These are phyloP conservation scores for Camponotus fellah DNA, from an alignment of 2,888 invertebrate species.

Conservation along the genomic window DNA sequence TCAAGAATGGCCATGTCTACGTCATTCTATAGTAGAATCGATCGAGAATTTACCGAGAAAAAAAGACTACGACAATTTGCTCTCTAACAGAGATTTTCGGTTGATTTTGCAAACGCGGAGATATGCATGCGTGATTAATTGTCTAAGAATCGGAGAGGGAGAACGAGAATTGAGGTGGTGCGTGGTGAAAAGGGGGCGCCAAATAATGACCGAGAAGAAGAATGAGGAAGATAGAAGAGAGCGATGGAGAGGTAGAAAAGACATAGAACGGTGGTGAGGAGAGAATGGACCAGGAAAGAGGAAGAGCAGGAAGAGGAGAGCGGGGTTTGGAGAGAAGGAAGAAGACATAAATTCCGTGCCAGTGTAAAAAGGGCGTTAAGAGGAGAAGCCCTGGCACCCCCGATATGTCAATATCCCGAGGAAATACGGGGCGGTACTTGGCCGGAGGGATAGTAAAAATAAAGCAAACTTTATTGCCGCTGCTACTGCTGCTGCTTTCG, in stretches of 20 bases:
- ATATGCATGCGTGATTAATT: constrained; percentile 75
- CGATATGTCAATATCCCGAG: constrained; percentile 81
- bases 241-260: constrained; percentile 35
- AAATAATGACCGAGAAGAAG: constrained; percentile 22
- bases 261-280: constrained; percentile 52
- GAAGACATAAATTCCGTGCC: constrained; percentile 79
- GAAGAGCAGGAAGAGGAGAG: constrained; percentile 11
- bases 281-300: constrained; percentile 15
- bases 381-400: constrained; percentile 76
- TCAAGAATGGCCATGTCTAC: constrained; percentile 1
- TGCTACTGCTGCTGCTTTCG: constrained; percentile 39
- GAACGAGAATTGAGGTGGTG: constrained; percentile 30
- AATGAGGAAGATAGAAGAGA: constrained; percentile 35
- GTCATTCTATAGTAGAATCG: constrained; percentile 22
- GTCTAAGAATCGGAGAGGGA: constrained; percentile 47
- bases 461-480: constrained; percentile 80
- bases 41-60: constrained; percentile 19
- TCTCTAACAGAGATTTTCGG: constrained; percentile 77
- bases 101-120: constrained; percentile 73
- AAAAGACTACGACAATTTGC: constrained; percentile 49
- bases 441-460: constrained; percentile 79
- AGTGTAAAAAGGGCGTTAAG: constrained; percentile 80
- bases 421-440: constrained; percentile 78
- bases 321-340: constrained; percentile 60
- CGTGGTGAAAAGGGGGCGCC: constrained; percentile 1